Conservation (phyloP, 2,888 invertebrate species). For the Stenotaenia linearis region DNA sequence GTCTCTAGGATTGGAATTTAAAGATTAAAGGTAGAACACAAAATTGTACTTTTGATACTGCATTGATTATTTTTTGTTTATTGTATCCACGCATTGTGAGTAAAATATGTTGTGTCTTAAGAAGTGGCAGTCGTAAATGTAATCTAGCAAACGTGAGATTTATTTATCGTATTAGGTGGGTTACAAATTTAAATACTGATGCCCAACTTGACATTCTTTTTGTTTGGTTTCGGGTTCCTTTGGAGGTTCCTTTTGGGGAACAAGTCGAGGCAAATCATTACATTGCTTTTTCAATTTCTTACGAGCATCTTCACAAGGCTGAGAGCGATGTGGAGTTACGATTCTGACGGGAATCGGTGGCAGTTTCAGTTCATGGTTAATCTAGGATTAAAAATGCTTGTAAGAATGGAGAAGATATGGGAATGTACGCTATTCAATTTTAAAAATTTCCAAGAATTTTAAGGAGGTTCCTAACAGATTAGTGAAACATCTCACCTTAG, state of each 20-base stretch:
- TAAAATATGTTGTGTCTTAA: background rate
- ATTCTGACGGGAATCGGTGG: background rate
- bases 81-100: background rate
- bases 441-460: too few relatives aligned
- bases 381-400: background rate
- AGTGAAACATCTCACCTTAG: background rate
- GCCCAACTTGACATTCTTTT: background rate
- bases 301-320: background rate
- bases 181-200: background rate
- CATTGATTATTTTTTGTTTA: background rate
- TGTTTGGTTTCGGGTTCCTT: background rate
- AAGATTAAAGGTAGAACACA: constrained; percentile 39
- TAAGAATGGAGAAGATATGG: too few relatives aligned
- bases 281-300: background rate
- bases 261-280: background rate
- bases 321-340: background rate
- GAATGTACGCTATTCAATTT: too few relatives aligned
- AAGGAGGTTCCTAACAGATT: too few relatives aligned
- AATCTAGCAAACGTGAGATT: too few relatives aligned
- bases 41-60: background rate
- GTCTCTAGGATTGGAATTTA: constrained; percentile 63
- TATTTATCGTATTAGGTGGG: background rate
- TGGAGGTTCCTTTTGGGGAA: too few relatives aligned
- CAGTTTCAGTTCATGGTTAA: background rate
- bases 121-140: background rate